Evolutionary conservation across 2,888 invertebrate genomes (phyloP).

Genomic region (Caprella mutica): DNA sequence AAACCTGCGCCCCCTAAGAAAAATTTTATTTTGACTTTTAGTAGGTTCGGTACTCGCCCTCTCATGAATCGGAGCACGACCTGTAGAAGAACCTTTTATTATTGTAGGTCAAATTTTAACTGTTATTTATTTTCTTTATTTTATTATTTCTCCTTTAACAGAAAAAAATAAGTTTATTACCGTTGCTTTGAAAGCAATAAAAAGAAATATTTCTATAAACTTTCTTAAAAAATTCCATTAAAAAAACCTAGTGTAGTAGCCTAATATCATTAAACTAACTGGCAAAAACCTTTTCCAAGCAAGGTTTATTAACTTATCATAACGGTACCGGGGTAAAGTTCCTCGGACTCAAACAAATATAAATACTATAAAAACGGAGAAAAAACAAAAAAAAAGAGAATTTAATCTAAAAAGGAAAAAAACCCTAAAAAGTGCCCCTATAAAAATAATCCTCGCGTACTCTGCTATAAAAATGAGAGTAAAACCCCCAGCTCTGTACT

Average conservation of each 20-base stretch:
- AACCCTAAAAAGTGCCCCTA: slow-evolving; percentile 50
- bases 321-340: slow-evolving; percentile 58
- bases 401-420: slow-evolving; percentile 49
- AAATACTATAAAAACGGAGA: slow-evolving; percentile 49
- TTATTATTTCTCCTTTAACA: slow-evolving; percentile 47
- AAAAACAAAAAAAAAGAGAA: slow-evolving; percentile 47
- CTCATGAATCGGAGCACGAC: slow-evolving; percentile 60
- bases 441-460: slow-evolving; percentile 58
- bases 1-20: slow-evolving; percentile 48
- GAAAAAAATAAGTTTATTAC: too few species aligned
- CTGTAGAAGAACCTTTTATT: slow-evolving; percentile 56
- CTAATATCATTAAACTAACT: slow-evolving; percentile 41
- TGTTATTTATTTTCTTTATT: slow-evolving; percentile 50
- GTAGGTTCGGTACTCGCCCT: slow-evolving; percentile 49
- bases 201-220: neutral
- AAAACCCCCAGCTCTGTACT: slow-evolving; percentile 60
- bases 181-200: neutral
- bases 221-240: neutral
- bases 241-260: too few species aligned
- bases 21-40: slow-evolving; percentile 47
- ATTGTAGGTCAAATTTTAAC: slow-evolving; percentile 52
- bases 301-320: slow-evolving; percentile 61
- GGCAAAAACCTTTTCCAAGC: slow-evolving; percentile 56
- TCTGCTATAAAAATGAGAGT: slow-evolving; percentile 61
- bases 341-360: slow-evolving; percentile 55